A percentile compares a stretch with the other conserved stretches of the same genome.
phyloP scores from a whole-genome alignment of 2,888 invertebrate genomes.

The Sipha maydis region DNA sequence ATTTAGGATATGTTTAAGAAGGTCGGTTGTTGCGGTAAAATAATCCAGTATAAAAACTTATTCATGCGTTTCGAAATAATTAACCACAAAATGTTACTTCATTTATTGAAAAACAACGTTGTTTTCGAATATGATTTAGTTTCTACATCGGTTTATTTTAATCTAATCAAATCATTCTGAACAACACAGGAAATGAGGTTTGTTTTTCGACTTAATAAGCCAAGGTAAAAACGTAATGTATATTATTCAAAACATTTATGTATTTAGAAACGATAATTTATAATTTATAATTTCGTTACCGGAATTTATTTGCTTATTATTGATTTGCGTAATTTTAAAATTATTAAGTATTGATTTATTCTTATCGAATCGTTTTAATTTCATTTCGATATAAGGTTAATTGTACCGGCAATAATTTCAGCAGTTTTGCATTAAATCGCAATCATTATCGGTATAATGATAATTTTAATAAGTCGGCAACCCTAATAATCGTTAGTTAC shows the following conservation, averaged over 20 bases:
- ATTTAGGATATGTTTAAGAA: background rate
- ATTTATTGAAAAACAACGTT: background rate
- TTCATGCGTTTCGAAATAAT: constrained; percentile 24
- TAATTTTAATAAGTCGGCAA: background rate
- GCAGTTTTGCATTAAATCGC: background rate
- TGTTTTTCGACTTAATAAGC: background rate
- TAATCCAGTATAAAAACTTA: constrained; percentile 20
- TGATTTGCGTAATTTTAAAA: background rate
- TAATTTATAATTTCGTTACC: background rate
- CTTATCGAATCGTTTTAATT: background rate
- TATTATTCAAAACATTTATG: too few relatives aligned
- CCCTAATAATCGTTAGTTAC: background rate
- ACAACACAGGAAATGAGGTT: background rate
- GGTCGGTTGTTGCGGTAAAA: background rate
- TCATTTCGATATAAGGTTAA: background rate
- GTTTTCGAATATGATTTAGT: too few relatives aligned
- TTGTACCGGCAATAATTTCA: background rate
- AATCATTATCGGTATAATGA: background rate
- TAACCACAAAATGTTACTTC: constrained; percentile 27
- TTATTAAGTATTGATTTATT: background rate
- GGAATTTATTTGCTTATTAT: background rate
- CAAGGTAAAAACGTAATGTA: too few relatives aligned
- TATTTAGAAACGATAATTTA: background rate
- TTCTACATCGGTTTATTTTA: background rate
- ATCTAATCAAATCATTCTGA: background rate